Conservation (phyloP, 2,113 vertebrate genomes). For the Poeciliopsis retropinna region DNA sequence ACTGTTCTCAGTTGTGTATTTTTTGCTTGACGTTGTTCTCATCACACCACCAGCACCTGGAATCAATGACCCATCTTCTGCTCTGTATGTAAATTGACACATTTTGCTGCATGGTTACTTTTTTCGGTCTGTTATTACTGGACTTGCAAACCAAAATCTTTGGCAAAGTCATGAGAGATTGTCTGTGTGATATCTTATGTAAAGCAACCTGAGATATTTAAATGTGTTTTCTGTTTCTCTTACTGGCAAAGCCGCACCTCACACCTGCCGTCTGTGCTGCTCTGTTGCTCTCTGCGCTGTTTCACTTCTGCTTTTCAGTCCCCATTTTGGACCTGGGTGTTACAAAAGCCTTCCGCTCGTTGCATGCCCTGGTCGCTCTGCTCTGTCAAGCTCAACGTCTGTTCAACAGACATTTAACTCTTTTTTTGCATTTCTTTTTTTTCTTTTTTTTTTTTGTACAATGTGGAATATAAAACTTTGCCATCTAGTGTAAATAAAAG, state of each 20-base stretch:
- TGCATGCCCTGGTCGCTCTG: conserved; percentile 53
- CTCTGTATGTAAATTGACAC: conserved; percentile 22
- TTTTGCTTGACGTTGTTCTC: not conserved
- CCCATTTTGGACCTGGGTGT: conserved; percentile 49
- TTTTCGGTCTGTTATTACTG: conserved; percentile 13
- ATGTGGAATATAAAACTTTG: conserved; percentile 32
- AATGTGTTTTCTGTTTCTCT: conserved; percentile 46
- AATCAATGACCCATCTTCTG: conserved; percentile 14
- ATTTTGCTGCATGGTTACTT: conserved; percentile 14
- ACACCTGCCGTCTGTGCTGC: conserved; percentile 55
- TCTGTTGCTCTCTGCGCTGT: conserved; percentile 44
- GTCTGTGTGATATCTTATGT: conserved; percentile 9
- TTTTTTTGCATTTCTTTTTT: conserved; percentile 21
- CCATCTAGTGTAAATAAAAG: conserved; percentile 33
- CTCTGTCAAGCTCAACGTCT: conserved; percentile 53
- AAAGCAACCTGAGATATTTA: conserved; percentile 55
- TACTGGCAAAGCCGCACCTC: conserved; percentile 42
- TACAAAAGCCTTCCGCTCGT: conserved; percentile 54
- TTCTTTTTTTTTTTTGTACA: not conserved
- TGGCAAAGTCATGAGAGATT: conserved; percentile 13
- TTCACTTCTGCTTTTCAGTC: conserved; percentile 73
- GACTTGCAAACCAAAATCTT: conserved; percentile 25
- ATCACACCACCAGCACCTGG: conserved; percentile 27
- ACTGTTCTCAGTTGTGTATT: not conserved
- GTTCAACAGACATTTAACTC: conserved; percentile 27